phyloP scores from a whole-genome alignment of 2,888 invertebrate genomes.

The Brassicogethes aeneus region DNA sequence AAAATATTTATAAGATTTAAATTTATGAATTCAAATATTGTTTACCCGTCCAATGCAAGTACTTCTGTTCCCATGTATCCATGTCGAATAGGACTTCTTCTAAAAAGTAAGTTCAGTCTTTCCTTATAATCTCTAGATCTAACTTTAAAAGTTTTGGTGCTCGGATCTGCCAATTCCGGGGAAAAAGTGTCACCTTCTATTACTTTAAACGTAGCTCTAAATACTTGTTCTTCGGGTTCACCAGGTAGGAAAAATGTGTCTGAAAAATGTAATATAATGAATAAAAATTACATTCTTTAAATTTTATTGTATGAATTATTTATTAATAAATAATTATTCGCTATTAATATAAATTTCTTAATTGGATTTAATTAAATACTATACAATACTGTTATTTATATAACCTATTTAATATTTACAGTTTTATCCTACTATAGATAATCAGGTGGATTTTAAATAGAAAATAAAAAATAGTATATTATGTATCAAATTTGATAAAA shows the following conservation, averaged over 20 bases:
- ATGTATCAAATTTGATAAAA: too few species aligned
- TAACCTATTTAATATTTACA: too few species aligned
- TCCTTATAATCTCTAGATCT: conserved; percentile 67
- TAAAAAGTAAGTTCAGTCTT: conserved; percentile 64
- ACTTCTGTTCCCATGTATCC: conserved; percentile 74
- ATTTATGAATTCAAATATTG: too few species aligned
- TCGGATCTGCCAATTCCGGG: conserved; percentile 56
- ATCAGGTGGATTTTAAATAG: too few species aligned
- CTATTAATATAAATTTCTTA: background rate
- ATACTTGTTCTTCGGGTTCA: conserved; percentile 69
- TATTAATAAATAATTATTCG: conserved; percentile 2
- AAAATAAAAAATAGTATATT: too few species aligned
- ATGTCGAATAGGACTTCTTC: conserved; percentile 62
- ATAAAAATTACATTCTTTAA: conserved; percentile 9
- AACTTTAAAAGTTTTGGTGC: conserved; percentile 60
- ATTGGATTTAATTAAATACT: too few species aligned
- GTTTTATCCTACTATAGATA: too few species aligned
- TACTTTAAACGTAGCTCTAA: conserved; percentile 72
- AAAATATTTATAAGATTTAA: too few species aligned
- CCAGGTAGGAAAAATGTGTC: conserved; percentile 66
- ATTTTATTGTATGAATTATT: conserved; percentile 2
- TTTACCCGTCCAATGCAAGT: conserved; percentile 77
- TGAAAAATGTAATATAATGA: too few species aligned
- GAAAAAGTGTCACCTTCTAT: conserved; percentile 61
- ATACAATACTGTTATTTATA: background rate